A percentile compares a stretch with the other conserved stretches of the same genome.
Evolutionary conservation across 2,888 invertebrate genomes (phyloP).

Genomic region (Hyles lineata): DNA sequence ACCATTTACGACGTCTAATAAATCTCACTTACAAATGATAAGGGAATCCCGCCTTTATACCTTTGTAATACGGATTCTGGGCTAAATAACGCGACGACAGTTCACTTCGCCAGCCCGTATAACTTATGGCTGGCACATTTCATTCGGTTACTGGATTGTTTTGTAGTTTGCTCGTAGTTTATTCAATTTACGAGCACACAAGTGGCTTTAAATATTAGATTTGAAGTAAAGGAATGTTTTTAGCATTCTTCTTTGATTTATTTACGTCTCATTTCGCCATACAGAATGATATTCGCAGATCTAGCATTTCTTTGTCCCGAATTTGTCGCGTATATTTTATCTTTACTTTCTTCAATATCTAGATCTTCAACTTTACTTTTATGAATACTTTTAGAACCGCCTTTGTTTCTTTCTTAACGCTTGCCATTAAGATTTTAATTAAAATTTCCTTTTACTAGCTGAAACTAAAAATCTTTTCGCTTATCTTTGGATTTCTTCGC

Average conservation of each 20-base stretch:
- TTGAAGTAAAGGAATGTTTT: neutral
- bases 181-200: slow-evolving; percentile 17
- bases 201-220: slow-evolving; percentile 13
- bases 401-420: no score
- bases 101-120: slow-evolving; percentile 17
- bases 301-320: no score
- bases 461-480: no score
- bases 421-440: neutral
- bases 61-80: neutral
- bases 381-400: no score
- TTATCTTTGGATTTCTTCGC: no score
- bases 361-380: no score
- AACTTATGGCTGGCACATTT: slow-evolving; percentile 18
- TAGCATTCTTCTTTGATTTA: slow-evolving; percentile 5
- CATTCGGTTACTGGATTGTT: slow-evolving; percentile 17
- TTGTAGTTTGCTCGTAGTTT: slow-evolving; percentile 18
- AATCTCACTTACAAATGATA: slow-evolving; percentile 32
- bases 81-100: slow-evolving; percentile 26
- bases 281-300: no score
- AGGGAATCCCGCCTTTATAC: slow-evolving; percentile 8
- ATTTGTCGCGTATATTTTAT: no score
- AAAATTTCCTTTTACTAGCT: no score
- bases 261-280: neutral
- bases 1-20: slow-evolving; percentile 41
- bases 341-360: no score